These are phyloP conservation scores for Zoanthus gigantus DNA, from an alignment of 92 coral and sea anemone genomes.

Conservation along the genomic window DNA sequence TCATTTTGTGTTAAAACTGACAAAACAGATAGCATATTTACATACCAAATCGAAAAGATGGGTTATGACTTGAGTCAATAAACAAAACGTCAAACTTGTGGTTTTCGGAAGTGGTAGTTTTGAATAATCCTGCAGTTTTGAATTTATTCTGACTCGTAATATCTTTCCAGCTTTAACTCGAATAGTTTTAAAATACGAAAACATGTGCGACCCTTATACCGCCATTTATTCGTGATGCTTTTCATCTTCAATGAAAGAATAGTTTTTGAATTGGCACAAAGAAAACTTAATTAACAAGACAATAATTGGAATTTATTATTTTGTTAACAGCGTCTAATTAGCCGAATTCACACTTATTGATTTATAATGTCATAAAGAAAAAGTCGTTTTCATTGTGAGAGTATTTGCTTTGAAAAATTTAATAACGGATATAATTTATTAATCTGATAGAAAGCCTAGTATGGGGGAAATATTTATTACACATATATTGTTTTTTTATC, in stretches of 20 bases:
- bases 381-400: slow-evolving; percentile 12
- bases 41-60: background rate
- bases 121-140: too few species aligned
- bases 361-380: slow-evolving; percentile 36
- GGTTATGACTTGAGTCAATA: background rate
- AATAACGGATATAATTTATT: background rate
- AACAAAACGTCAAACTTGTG: too few species aligned
- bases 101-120: too few species aligned
- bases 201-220: background rate
- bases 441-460: background rate
- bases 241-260: background rate
- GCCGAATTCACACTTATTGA: slow-evolving; percentile 30
- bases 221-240: background rate
- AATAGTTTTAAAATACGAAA: background rate
- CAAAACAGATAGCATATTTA: background rate
- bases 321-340: slow-evolving; percentile 8
- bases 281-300: background rate
- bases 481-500: too few species aligned
- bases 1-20: background rate
- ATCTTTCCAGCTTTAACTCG: background rate
- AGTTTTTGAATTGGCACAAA: background rate
- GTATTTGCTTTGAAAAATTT: slow-evolving; percentile 18
- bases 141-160: background rate
- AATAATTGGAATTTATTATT: background rate
- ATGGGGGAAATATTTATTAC: too few species aligned